phyloP scores from a whole-genome alignment of 2,888 invertebrate species.

The Calliphora vomitoria region DNA sequence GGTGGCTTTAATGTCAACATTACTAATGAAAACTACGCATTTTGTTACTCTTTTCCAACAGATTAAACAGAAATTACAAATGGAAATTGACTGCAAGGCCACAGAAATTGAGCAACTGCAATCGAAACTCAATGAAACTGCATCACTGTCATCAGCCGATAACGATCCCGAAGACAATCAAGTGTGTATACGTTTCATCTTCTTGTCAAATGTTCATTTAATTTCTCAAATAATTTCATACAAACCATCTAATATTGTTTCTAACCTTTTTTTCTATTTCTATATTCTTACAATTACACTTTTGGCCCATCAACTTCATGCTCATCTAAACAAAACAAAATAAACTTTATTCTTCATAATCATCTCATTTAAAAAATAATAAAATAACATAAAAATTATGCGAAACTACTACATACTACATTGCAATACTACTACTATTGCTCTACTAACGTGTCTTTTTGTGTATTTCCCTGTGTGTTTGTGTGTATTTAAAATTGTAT shows the following conservation, averaged over 20 bases:
- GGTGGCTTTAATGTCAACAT: not conserved
- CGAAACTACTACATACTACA: conserved; percentile 28
- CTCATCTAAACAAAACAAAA: conserved; percentile 46
- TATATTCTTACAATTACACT: conserved; percentile 53
- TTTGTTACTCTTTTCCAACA: conserved; percentile 68
- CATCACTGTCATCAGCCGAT: conserved; percentile 95
- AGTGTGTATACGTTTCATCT: conserved; percentile 76
- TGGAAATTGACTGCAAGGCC: conserved; percentile 99
- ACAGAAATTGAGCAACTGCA: conserved; percentile 97
- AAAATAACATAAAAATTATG: not conserved
- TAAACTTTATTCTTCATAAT: conserved; percentile 23
- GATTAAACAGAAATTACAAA: conserved; percentile 91
- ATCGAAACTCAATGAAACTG: conserved; percentile 95
- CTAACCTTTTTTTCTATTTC: conserved; percentile 63
- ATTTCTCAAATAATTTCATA: conserved; percentile 55
- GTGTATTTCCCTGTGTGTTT: conserved; percentile 13
- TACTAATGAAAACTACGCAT: not conserved
- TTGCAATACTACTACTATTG: conserved; percentile 23
- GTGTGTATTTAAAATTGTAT: conserved; percentile 47
- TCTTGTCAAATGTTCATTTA: conserved; percentile 3
- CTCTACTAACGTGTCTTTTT: conserved; percentile 36
- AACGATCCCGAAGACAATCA: conserved; percentile 91
- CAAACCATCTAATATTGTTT: conserved; percentile 54
- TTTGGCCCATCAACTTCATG: conserved; percentile 55
- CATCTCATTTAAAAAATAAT: conserved; percentile 50